Conservation (phyloP, 2,113 vertebrate genomes). For the Scophthalmus maximus region DNA sequence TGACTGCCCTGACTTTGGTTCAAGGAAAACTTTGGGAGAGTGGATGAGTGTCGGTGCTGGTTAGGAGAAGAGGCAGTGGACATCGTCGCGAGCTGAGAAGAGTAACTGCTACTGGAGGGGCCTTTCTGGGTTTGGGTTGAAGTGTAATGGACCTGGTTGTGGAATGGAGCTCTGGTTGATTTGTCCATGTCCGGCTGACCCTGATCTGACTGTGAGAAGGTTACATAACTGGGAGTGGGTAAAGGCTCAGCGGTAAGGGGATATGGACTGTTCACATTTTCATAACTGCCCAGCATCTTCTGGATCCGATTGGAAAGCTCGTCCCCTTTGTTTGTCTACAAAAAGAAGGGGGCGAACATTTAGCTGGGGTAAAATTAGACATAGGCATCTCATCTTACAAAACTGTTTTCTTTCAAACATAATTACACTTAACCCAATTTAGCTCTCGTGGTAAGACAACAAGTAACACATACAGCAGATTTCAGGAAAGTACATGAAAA, state of each 20-base stretch:
- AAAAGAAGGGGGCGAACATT: conserved; percentile 10
- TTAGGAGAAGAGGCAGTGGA: conserved; percentile 37
- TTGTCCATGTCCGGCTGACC: conserved; percentile 70
- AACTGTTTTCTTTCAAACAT: not conserved
- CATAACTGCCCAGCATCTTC: conserved; percentile 94
- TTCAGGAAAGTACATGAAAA: no score
- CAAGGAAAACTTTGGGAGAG: conserved; percentile 35
- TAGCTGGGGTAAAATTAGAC: not conserved
- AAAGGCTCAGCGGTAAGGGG: conserved; percentile 74
- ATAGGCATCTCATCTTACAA: not conserved
- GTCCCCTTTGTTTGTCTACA: conserved; percentile 92
- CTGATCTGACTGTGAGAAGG: conserved; percentile 63
- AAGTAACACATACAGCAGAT: no score
- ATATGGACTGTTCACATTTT: conserved; percentile 85
- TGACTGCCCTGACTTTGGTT: conserved; percentile 59
- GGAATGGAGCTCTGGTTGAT: conserved; percentile 78
- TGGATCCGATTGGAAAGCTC: conserved; percentile 92
- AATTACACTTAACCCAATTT: not conserved
- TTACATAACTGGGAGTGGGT: conserved; percentile 59
- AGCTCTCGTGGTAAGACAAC: not conserved
- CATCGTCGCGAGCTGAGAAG: conserved; percentile 73
- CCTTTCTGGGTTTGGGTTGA: conserved; percentile 61
- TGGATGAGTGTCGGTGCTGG: conserved; percentile 64
- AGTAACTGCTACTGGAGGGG: conserved; percentile 41
- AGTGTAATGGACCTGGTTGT: conserved; percentile 42